A percentile compares a stretch with the other conserved stretches of the same genome.
Conservation (phyloP, 2,113 vertebrate species). For the Clarias gariepinus region DNA sequence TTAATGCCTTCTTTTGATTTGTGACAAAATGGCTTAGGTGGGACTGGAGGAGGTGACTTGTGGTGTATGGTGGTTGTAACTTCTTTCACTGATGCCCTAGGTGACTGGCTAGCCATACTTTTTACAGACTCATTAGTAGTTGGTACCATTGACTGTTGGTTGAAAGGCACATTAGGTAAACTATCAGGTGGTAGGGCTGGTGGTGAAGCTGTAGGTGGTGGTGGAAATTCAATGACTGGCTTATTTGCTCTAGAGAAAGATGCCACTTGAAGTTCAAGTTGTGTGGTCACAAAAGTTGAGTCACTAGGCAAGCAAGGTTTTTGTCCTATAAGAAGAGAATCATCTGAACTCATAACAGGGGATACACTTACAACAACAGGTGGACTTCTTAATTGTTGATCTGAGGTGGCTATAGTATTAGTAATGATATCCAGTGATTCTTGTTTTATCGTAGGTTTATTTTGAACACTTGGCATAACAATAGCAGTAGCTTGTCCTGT, state of each 20-base stretch:
- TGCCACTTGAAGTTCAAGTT: conserved; percentile 72
- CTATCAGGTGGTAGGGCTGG: conserved; percentile 73
- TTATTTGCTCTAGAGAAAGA: conserved; percentile 70
- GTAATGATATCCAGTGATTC: conserved; percentile 42
- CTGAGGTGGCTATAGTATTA: conserved; percentile 53
- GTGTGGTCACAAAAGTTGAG: conserved; percentile 60
- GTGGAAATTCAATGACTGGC: conserved; percentile 65
- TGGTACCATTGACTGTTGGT: conserved; percentile 64
- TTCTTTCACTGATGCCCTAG: conserved; percentile 56
- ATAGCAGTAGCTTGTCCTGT: conserved; percentile 67
- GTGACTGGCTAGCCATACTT: conserved; percentile 47
- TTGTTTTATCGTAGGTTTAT: conserved; percentile 50
- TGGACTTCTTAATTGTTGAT: conserved; percentile 64
- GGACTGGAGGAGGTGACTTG: conserved; percentile 90
- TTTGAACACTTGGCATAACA: conserved; percentile 70
- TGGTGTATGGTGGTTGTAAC: conserved; percentile 55
- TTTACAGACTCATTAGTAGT: conserved; percentile 41
- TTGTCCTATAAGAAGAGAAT: conserved; percentile 18
- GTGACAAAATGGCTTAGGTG: conserved; percentile 90
- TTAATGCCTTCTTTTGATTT: conserved; percentile 82
- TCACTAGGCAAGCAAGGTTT: conserved; percentile 54
- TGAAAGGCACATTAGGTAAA: conserved; percentile 73
- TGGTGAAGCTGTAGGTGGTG: conserved; percentile 66
- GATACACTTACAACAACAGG: conserved; percentile 40
- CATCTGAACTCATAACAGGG: conserved; percentile 33